These are phyloP conservation scores for Pelvicachromis taeniatus DNA, from an alignment of 2,113 vertebrate species.

Conservation along the genomic window DNA sequence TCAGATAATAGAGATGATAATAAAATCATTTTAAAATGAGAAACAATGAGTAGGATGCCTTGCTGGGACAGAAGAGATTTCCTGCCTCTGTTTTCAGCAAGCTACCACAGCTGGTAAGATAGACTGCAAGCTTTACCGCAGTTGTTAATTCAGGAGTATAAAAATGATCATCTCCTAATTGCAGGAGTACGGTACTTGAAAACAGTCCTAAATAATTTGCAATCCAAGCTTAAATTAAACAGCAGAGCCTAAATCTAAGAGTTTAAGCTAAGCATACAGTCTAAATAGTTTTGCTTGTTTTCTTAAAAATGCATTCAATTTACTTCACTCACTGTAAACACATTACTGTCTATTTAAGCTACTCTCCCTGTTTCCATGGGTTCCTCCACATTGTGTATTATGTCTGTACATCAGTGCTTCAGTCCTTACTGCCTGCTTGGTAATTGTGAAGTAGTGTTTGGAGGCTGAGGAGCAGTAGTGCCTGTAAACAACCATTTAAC, in stretches of 20 bases:
- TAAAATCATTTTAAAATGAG: not conserved
- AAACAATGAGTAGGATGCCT: not conserved
- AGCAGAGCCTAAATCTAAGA: not conserved
- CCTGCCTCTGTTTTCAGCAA: not conserved
- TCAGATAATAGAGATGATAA: not conserved
- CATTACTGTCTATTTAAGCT: not conserved
- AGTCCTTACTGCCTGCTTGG: not conserved
- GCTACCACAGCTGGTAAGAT: not conserved
- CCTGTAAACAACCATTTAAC: not conserved
- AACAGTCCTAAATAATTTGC: not conserved
- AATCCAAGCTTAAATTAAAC: not conserved
- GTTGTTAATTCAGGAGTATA: constrained; percentile 15
- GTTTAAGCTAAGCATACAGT: not conserved
- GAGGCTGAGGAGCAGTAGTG: not conserved
- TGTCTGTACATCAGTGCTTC: not conserved
- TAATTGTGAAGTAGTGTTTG: constrained; percentile 6
- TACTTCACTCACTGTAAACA: not conserved
- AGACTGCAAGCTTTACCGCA: constrained; percentile 4
- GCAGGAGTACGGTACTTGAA: not conserved
- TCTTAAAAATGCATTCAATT: not conserved
- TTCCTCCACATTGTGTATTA: not conserved
- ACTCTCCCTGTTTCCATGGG: not conserved
- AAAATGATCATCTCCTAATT: not conserved
- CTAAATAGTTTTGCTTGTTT: not conserved
- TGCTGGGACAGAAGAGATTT: not conserved